Evolutionary conservation across 2,113 vertebrate species (phyloP), one percentile per base, ranked within the genome.

Genomic region (Dryoscopus gambensis): DNA sequence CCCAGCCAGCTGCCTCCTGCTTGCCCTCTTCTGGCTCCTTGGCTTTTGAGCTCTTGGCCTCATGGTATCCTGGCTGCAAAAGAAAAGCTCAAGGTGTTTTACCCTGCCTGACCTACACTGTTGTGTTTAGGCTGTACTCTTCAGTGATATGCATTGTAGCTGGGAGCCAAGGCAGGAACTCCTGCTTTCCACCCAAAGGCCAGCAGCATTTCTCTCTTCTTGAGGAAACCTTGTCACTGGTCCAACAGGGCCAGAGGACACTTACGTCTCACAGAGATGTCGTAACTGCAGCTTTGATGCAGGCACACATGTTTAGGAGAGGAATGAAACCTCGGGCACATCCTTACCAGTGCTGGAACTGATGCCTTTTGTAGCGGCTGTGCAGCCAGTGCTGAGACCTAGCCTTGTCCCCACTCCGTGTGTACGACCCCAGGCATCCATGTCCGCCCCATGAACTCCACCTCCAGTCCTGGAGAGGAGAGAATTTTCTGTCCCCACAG

Each of bases 291-390:
- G 42, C 37, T 63, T 60, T 74, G 55, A 65, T 74, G 31, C 20
- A 63, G 47, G 15, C 37, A 78, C 12, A 28, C 39, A 2, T 8
- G 12, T 27, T 75, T 40, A 71, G 78, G 60, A 82, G 47, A 39
- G 14, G 12, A 25, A 24, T 5, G 3, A 68, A 67, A 59, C 30
- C 47, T 46, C 0, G 0, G 44, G 24, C 2, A 0, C 57, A 25
- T 62, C 27, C 13, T 76, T 76, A 49, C 24, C 4, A 1, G 15
- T 21, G 40, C 53, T 56, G 44, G 2, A 2, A 44, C 10, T 18
- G 33, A 13, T 73, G 65, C 9, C 57, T 71, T 52, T 5, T 3
- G 1, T 10, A 3, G 4, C 0, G 0, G 44, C 31, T n/a, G 44
- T 1, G 2, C 63, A 73, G 80, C 10, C 9, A 2, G 21, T 19